Evolutionary conservation across 2,113 vertebrate species (phyloP).

Genomic region (Pungitius pungitius): DNA sequence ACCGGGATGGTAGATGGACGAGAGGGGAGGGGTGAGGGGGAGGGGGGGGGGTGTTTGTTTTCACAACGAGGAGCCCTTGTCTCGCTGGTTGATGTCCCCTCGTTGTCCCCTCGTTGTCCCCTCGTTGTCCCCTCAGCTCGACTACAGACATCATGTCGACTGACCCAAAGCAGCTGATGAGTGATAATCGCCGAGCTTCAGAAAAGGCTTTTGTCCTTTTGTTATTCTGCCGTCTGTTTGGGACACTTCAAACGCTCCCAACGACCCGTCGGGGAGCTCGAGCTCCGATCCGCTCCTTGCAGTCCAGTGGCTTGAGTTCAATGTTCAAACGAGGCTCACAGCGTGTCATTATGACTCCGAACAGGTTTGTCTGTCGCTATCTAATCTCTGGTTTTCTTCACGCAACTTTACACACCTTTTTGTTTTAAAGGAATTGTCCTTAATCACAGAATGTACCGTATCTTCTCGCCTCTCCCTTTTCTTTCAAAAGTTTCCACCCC

Average conservation of each 20-base stretch:
- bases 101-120: no score
- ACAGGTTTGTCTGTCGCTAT: no score
- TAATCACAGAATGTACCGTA: constrained; percentile 19
- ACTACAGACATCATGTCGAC: background rate
- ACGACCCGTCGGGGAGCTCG: constrained; percentile 4
- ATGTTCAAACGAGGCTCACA: no score
- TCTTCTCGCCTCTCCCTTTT: background rate
- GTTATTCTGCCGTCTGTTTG: background rate
- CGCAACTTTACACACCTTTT: no score
- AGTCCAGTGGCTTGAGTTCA: background rate
- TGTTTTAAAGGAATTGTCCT: constrained; percentile 13
- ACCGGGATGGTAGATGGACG: no score
- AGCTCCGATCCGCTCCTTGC: background rate
- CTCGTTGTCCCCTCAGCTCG: no score
- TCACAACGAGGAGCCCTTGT: background rate
- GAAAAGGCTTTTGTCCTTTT: background rate
- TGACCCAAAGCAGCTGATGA: constrained; percentile 17
- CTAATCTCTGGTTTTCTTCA: no score
- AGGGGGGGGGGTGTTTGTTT: no score
- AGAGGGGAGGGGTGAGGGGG: no score
- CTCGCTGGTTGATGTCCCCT: no score
- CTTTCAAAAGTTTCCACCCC: constrained; percentile 16
- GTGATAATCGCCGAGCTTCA: no score
- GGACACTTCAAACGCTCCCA: constrained; percentile 38
- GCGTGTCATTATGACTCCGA: no score